Evolutionary conservation across 2,113 vertebrate species (phyloP).

Genomic region (Leuciscus idus): DNA sequence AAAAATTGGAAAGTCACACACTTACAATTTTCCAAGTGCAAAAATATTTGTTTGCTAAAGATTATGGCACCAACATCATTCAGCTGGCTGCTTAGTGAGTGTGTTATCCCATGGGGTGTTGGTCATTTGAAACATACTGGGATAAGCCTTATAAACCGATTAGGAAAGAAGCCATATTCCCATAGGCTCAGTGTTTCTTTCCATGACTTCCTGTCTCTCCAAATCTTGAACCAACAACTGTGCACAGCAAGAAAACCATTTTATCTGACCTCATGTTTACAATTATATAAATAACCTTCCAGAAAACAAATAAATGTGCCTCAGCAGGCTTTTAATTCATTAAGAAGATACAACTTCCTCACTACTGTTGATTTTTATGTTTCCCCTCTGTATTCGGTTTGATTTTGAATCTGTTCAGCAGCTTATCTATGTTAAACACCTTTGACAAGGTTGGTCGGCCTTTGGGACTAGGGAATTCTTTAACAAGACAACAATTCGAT

Average conservation of each 20-base stretch:
- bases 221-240: constrained; percentile 18
- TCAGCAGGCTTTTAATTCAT: constrained; percentile 56
- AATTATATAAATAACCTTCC: constrained; percentile 58
- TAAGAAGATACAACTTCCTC: constrained; percentile 62
- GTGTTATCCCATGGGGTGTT: constrained; percentile 31
- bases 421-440: constrained; percentile 79
- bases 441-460: constrained; percentile 68
- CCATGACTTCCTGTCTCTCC: neutral
- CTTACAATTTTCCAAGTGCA: constrained; percentile 18
- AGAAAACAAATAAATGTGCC: constrained; percentile 28
- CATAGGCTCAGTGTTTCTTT: constrained; percentile 16
- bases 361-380: constrained; percentile 56
- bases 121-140: constrained; percentile 36
- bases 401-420: constrained; percentile 52
- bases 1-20: neutral
- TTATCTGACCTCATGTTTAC: constrained; percentile 53
- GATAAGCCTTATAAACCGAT: constrained; percentile 39
- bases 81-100: constrained; percentile 14
- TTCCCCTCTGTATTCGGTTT: constrained; percentile 31
- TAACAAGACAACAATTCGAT: constrained; percentile 65
- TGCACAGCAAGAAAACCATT: neutral
- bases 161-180: constrained; percentile 36
- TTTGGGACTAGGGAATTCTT: constrained; percentile 68
- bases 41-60: constrained; percentile 5
- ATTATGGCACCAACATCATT: constrained; percentile 28